These are phyloP conservation scores for Psammodynastes pulverulentus DNA, from an alignment of 2,113 vertebrate genomes.

Conservation along the genomic window DNA sequence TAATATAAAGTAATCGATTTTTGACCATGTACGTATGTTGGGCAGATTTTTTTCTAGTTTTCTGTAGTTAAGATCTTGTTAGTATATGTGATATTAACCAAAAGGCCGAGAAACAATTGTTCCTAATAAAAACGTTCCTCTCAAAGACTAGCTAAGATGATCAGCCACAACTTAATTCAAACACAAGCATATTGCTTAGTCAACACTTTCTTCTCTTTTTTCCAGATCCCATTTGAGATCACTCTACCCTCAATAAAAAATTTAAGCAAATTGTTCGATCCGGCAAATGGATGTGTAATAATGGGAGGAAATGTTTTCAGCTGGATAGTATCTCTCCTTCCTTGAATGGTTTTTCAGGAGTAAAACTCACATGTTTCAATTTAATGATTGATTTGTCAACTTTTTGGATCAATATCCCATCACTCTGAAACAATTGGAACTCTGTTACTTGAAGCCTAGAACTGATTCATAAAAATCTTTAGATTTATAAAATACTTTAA, in stretches of 20 bases:
- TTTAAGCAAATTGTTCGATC: slow-evolving; percentile 82
- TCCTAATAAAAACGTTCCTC: neutral
- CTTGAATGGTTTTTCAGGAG: slow-evolving; percentile 45
- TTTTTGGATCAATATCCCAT: neutral
- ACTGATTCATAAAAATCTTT: slow-evolving; percentile 4
- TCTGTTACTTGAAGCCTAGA: neutral
- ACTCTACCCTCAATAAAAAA: slow-evolving; percentile 66
- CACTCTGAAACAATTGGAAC: neutral
- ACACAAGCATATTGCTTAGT: neutral
- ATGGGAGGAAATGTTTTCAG: slow-evolving; percentile 66
- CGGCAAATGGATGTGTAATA: slow-evolving; percentile 65
- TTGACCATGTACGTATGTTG: neutral
- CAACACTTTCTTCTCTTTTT: slow-evolving; percentile 14
- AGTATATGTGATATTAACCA: neutral
- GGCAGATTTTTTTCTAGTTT: neutral
- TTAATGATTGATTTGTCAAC: slow-evolving; percentile 13
- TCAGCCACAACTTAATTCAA: neutral
- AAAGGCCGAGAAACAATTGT: neutral
- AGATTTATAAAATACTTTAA: slow-evolving; percentile 29
- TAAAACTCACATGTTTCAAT: slow-evolving; percentile 13
- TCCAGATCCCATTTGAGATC: slow-evolving; percentile 77
- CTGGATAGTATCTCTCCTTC: slow-evolving; percentile 77
- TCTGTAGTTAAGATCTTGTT: neutral
- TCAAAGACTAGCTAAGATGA: neutral
- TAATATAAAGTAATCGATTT: neutral